phyloP scores from a whole-genome alignment of 1,140 invertebrate species.

The Drosophila nigromelanica region DNA sequence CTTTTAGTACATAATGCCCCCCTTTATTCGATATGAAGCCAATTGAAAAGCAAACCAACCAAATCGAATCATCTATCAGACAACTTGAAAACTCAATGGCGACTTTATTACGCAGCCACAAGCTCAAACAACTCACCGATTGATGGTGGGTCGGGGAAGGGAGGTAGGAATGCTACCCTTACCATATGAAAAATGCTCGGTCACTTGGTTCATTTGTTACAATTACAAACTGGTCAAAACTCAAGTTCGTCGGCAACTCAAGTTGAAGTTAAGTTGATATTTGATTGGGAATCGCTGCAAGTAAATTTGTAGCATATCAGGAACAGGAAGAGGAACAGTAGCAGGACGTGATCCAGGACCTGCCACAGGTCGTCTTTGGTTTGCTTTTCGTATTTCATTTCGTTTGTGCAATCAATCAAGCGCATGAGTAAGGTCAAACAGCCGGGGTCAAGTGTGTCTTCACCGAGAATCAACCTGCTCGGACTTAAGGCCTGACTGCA shows the following conservation, averaged over 20 bases:
- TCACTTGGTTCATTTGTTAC: slow-evolving; percentile 59
- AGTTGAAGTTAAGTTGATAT: slow-evolving; percentile 45
- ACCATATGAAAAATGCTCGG: slow-evolving; percentile 33
- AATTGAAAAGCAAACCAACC: slow-evolving; percentile 36
- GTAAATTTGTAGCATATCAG: slow-evolving; percentile 37
- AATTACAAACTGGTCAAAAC: slow-evolving; percentile 43
- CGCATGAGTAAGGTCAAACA: slow-evolving; percentile 55
- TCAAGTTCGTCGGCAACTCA: slow-evolving; percentile 8
- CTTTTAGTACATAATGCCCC: background rate
- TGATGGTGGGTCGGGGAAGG: background rate
- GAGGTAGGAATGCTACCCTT: slow-evolving; percentile 2
- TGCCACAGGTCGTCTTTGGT: slow-evolving; percentile 22
- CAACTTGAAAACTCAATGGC: slow-evolving; percentile 43
- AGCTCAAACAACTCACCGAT: background rate
- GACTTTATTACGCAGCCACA: slow-evolving; percentile 48
- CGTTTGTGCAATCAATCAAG: slow-evolving; percentile 68
- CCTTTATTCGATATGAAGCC: background rate
- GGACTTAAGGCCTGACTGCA: slow-evolving; percentile 48
- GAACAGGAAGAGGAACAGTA: slow-evolving; percentile 6
- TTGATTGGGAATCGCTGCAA: slow-evolving; percentile 43
- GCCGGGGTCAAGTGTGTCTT: slow-evolving; percentile 38
- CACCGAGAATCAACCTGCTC: slow-evolving; percentile 13
- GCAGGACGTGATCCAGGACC: background rate
- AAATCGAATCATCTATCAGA: slow-evolving; percentile 41
- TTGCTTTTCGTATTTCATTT: slow-evolving; percentile 42